Percentiles rank a stretch among this genome's conserved stretches.
phyloP scores from a whole-genome alignment of 2,113 vertebrate species.

The Oxygymnocypris stewartii region DNA sequence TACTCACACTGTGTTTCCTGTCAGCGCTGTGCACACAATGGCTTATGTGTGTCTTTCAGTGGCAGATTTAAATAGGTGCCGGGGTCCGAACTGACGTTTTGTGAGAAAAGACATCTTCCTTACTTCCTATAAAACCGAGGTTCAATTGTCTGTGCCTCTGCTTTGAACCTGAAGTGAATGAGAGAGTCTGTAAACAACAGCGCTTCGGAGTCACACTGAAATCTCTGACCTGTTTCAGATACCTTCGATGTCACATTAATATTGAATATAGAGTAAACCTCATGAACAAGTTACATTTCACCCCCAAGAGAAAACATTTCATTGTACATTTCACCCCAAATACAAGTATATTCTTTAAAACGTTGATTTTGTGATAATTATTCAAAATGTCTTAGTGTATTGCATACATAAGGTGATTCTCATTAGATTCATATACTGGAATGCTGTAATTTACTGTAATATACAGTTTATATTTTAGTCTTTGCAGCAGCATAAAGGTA shows the following conservation, averaged over 20 bases:
- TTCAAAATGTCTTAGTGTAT: background rate
- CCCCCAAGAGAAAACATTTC: no score
- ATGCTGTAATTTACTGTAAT: background rate
- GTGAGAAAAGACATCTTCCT: background rate
- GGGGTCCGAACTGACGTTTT: background rate
- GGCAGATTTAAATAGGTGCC: slow-evolving; percentile 24
- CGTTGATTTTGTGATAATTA: background rate
- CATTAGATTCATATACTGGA: background rate
- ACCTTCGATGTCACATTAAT: background rate
- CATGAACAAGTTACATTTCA: background rate
- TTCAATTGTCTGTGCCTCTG: slow-evolving; percentile 6
- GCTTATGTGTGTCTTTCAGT: slow-evolving; percentile 35
- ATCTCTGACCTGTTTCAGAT: slow-evolving; percentile 14
- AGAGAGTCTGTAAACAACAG: slow-evolving; percentile 12
- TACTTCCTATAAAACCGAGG: slow-evolving; percentile 19
- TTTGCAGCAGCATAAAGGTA: background rate
- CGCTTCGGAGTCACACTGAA: background rate
- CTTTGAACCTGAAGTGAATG: slow-evolving; percentile 8
- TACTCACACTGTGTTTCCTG: background rate
- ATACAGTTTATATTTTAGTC: background rate
- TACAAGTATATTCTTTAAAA: background rate
- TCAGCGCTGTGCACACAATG: slow-evolving; percentile 9
- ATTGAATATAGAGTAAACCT: background rate
- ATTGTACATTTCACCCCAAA: background rate
- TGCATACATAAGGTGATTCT: background rate